These are phyloP conservation scores for Echinops telfairi DNA, from an alignment of 2,113 vertebrate genomes.

Conservation along the genomic window DNA sequence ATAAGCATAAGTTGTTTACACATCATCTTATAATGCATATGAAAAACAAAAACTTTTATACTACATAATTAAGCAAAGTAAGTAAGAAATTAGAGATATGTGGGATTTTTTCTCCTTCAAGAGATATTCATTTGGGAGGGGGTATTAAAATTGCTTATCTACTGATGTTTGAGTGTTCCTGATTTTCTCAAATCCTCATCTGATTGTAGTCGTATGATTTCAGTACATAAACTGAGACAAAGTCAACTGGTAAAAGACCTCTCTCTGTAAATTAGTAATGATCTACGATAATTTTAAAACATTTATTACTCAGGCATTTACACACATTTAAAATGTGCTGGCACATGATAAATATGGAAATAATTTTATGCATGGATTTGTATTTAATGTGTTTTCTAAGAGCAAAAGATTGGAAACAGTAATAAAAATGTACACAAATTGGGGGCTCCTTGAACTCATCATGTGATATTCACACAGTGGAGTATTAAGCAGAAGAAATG, in stretches of 20 bases:
- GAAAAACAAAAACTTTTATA: neutral
- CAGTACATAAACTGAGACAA: neutral
- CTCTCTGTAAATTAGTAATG: neutral
- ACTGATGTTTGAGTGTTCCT: neutral
- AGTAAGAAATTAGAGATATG: neutral
- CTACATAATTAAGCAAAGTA: neutral
- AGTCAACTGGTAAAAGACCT: neutral
- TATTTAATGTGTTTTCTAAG: neutral
- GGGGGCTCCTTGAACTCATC: neutral
- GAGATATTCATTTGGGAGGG: neutral
- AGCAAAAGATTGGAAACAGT: neutral
- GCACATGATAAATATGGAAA: constrained; percentile 13
- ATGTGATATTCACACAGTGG: neutral
- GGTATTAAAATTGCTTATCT: neutral
- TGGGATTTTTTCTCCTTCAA: neutral
- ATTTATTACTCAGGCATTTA: constrained; percentile 30
- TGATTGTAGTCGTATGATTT: neutral
- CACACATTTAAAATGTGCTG: neutral
- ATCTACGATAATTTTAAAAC: constrained; percentile 30
- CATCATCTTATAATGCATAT: neutral
- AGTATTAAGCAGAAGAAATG: neutral
- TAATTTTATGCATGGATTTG: neutral
- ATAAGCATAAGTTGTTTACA: neutral
- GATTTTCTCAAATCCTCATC: neutral
- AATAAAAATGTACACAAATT: neutral